Conservation (phyloP, 2,888 invertebrate genomes). For the Bombylius discolor region DNA sequence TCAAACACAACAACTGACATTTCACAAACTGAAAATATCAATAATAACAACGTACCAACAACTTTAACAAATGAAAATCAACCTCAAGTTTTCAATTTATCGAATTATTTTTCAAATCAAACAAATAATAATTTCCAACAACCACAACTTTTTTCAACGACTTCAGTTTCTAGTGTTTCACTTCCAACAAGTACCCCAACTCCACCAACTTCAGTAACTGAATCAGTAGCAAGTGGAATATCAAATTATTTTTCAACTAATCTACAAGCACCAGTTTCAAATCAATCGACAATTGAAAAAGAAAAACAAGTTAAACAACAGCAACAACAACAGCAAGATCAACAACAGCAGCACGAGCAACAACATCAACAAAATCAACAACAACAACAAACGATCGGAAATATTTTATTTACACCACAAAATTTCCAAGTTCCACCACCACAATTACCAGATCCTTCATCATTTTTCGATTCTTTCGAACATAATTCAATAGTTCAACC, state of each 20-base stretch:
- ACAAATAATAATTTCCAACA: no score
- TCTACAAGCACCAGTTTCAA: background rate
- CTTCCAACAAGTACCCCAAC: no score
- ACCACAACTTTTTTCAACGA: no score
- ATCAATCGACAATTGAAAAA: background rate
- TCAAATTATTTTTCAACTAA: background rate
- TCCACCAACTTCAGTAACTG: no score
- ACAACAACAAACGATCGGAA: background rate
- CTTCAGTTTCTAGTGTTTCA: no score
- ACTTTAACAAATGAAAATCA: no score
- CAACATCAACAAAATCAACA: background rate
- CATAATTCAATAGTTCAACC: background rate
- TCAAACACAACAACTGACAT: no score
- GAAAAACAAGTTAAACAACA: background rate
- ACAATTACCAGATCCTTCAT: conserved; percentile 16
- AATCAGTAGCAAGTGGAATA: no score
- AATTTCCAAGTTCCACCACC: background rate
- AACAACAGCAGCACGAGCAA: background rate
- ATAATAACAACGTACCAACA: no score
- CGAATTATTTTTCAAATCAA: no score
- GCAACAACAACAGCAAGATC: background rate
- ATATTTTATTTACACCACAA: background rate
- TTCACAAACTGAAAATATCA: no score
- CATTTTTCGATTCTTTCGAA: conserved; percentile 24
- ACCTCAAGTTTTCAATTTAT: no score